A percentile compares a stretch with the other conserved stretches of the same genome.
These are phyloP conservation scores for Octopus bimaculoides DNA, from an alignment of 1,140 invertebrate genomes.

Conservation along the genomic window DNA sequence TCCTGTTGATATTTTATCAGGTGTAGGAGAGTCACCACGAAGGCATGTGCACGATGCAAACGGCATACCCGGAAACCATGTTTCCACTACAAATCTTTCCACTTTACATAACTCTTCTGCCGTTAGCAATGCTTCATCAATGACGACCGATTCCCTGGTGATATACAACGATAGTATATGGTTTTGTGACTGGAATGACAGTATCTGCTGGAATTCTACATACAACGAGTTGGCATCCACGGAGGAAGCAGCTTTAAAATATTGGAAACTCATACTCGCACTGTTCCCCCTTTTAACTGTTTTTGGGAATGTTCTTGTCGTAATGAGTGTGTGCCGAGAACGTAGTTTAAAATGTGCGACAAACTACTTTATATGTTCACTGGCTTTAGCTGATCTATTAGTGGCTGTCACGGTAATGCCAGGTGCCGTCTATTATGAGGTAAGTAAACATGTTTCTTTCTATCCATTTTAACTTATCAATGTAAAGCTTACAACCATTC, in stretches of 20 bases:
- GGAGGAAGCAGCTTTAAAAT: slow-evolving; percentile 56
- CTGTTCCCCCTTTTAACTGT: slow-evolving; percentile 90
- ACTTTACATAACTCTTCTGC: not conserved
- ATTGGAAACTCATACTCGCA: slow-evolving; percentile 82
- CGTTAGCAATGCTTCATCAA: not conserved
- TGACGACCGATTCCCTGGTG: not conserved
- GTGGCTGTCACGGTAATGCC: slow-evolving; percentile 98
- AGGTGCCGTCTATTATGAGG: slow-evolving; percentile 94
- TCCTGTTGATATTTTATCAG: slow-evolving; percentile 3
- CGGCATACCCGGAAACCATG: not conserved
- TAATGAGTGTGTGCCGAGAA: slow-evolving; percentile 87
- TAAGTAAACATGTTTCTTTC: slow-evolving; percentile 61
- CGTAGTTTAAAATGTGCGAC: slow-evolving; percentile 83
- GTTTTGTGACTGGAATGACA: slow-evolving; percentile 11
- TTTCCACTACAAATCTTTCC: not conserved
- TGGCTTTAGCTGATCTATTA: slow-evolving; percentile 94
- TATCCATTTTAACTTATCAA: not conserved
- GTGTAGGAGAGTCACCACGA: not conserved
- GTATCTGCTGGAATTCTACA: not conserved
- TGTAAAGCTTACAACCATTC: too few relatives aligned
- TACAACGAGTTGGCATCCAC: slow-evolving; percentile 2
- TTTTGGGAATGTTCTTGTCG: slow-evolving; percentile 95
- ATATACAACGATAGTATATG: not conserved
- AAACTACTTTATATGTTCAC: slow-evolving; percentile 97
- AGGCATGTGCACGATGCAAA: not conserved